Base-by-base conservation (phyloP, 2,888 invertebrate genomes). In the Calameuta pallipes region DNA sequence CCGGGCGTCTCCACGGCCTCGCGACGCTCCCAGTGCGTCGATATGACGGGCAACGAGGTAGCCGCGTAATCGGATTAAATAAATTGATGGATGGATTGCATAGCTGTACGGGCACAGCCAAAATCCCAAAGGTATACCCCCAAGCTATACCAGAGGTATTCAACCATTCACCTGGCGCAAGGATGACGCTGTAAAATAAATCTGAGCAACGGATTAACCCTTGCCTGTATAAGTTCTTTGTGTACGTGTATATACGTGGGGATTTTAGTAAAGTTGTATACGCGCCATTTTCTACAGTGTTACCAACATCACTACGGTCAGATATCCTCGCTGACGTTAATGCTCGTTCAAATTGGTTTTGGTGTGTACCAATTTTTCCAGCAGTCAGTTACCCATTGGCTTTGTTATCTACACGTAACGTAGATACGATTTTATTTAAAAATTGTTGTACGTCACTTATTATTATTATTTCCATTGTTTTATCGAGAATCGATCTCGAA, bases 51-150 rank as follows among this genome's bases (percentile, higher is more conserved):
- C 82, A 56, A 85, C 87, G 83, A 83, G 84, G 83, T 88, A 85
- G 82, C 75, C 37, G 82, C 77, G 85, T 89, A 88, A 89, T 89
- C 89, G 86, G 88, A 89, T 89, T 86, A 89, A 87, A 87, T 87
- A 85, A 87, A 89, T 88, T 87, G 89, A 89, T 88, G 85, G 87
- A 89, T 88, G 87, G 85, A 86, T 86, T 81, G 81, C 77, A 82
- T 80, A 81, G 84, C 76, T 76, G 36, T 36, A 82, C 79, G 82
- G 87, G 83, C 83, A 56, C 9, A 23, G 23, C 56, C 84, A 79
- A 84, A 86, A 86, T 85, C 85, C 87, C 84, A 76, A 80, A 76
- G 82, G 84, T 81, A 79, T 81, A 79, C 82, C 80, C 81, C 80
- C 81, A 2, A 9, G 56, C 56, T 9, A 56, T 56, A 23, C 23